These are phyloP conservation scores for Ceratina australensis DNA, from an alignment of 1,140 invertebrate species.

Conservation along the genomic window DNA sequence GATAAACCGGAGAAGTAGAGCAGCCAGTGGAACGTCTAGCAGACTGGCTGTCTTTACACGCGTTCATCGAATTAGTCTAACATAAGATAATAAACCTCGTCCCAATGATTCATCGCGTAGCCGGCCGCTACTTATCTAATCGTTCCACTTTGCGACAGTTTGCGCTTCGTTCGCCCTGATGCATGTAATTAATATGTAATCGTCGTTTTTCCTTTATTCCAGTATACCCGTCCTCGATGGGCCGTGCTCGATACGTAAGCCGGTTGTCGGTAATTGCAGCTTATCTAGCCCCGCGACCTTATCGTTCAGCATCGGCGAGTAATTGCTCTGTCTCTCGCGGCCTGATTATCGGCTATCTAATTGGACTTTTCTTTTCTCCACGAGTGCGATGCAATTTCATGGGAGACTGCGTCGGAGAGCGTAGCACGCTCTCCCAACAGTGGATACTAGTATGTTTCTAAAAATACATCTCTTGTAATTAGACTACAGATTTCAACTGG, in stretches of 20 bases:
- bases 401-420: neutral
- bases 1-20: no score
- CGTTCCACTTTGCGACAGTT: conserved; percentile 53
- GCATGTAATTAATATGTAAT: conserved; percentile 50
- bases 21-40: neutral
- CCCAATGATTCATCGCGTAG: conserved; percentile 50
- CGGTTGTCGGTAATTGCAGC: conserved; percentile 25
- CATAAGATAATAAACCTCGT: conserved; percentile 55
- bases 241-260: neutral
- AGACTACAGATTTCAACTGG: no score
- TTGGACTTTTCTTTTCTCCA: neutral
- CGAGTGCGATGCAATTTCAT: conserved; percentile 3
- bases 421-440: no score
- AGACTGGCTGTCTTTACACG: conserved; percentile 23
- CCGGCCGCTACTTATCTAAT: conserved; percentile 57
- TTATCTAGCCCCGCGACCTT: conserved; percentile 27
- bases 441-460: no score
- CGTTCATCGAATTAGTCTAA: conserved; percentile 50
- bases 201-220: conserved; percentile 3
- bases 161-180: conserved; percentile 41
- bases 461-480: no score
- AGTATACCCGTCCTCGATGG: conserved; percentile 1
- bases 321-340: conserved; percentile 26
- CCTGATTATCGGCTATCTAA: conserved; percentile 5
- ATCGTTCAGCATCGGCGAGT: conserved; percentile 34